Conservation (phyloP, 2,797 vertebrate genomes). For the Molossus molossus region DNA sequence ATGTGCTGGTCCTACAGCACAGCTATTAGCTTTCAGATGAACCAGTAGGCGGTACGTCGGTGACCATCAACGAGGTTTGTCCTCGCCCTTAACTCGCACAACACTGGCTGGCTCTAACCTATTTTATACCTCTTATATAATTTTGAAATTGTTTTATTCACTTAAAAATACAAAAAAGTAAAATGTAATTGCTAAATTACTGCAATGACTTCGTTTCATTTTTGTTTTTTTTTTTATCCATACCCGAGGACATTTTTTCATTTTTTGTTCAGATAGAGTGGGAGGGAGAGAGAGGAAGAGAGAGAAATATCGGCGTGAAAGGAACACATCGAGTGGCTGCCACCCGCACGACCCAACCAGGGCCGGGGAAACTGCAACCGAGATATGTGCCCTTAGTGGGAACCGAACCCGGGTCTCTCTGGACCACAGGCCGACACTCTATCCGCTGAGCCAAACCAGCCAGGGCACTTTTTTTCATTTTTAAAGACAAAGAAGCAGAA, state of each 20-base stretch:
- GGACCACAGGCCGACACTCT: too few relatives aligned
- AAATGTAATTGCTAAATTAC: not conserved
- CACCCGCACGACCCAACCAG: too few relatives aligned
- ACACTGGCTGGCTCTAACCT: not conserved
- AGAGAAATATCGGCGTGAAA: too few relatives aligned
- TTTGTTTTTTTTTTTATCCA: too few relatives aligned
- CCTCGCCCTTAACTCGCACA: not conserved
- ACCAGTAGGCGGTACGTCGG: not conserved
- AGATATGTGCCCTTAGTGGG: too few relatives aligned
- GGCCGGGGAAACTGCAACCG: too few relatives aligned
- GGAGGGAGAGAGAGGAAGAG: too few relatives aligned
- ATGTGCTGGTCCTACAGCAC: not conserved
- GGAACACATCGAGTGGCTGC: too few relatives aligned
- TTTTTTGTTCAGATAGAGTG: too few relatives aligned
- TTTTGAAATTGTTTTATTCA: not conserved
- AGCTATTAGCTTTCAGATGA: not conserved
- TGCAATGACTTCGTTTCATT: not conserved
- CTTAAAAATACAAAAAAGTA: slow-evolving; percentile 23
- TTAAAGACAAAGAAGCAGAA: slow-evolving; percentile 6
- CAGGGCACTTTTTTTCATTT: slow-evolving; percentile 2
- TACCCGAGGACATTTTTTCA: too few relatives aligned
- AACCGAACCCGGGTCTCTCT: too few relatives aligned
- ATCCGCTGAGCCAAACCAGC: not conserved
- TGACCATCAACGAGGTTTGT: not conserved
- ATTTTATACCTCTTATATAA: not conserved